phyloP scores from a whole-genome alignment of 2,113 vertebrate species.

The Sterna hirundo region DNA sequence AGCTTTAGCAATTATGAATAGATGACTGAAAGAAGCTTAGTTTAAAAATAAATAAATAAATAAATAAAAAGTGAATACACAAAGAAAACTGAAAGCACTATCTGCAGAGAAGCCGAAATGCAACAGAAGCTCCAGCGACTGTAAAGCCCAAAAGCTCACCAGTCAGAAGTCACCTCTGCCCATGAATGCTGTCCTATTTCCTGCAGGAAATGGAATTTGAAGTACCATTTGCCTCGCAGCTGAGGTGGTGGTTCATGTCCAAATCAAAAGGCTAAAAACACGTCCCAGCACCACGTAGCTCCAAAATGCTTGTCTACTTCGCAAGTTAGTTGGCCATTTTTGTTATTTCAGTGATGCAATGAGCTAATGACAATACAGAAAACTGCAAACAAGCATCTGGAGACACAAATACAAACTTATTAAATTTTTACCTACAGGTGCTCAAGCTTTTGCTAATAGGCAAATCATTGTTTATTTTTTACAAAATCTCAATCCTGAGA shows the following conservation, averaged over 20 bases:
- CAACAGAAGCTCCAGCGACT: neutral
- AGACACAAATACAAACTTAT: neutral
- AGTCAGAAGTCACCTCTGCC: neutral
- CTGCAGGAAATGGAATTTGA: neutral
- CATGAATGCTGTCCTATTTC: accelerated
- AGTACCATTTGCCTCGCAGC: neutral
- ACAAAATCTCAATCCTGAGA: slow-evolving; percentile 43
- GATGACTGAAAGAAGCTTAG: neutral
- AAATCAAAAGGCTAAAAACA: neutral
- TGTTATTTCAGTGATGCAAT: neutral
- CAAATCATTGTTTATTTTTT: neutral
- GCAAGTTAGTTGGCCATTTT: neutral
- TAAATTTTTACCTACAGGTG: neutral
- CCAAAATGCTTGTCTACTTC: neutral
- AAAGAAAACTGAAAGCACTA: neutral
- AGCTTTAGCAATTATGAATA: neutral
- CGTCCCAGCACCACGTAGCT: neutral
- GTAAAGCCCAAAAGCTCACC: neutral
- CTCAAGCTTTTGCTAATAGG: slow-evolving; percentile 32
- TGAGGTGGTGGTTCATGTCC: neutral
- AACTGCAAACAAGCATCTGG: neutral
- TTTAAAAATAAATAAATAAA: neutral
- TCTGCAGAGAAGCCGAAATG: neutral
- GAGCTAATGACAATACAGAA: slow-evolving; percentile 2
- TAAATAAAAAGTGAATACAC: neutral